These are phyloP conservation scores for Coregonus clupeaformis DNA, from an alignment of 2,113 vertebrate genomes.

Conservation along the genomic window DNA sequence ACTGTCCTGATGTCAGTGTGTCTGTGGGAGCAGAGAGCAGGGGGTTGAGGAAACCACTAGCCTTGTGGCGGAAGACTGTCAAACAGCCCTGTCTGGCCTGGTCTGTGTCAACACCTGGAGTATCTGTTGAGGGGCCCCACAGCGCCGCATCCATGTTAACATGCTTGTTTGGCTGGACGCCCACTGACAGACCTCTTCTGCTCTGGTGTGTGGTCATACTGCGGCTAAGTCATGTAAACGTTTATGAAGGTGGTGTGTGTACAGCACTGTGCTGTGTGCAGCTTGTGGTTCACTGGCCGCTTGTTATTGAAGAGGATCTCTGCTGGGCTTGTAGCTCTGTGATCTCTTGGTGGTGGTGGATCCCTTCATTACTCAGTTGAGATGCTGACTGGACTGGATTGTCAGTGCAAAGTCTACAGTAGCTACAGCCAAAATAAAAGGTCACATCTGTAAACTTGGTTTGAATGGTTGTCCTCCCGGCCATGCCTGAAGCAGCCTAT, in stretches of 20 bases:
- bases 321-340: too few species aligned
- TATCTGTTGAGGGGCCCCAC: not conserved
- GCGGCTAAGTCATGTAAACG: not conserved
- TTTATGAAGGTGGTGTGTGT: conserved; percentile 23
- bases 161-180: not conserved
- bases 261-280: too few species aligned
- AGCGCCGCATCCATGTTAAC: not conserved
- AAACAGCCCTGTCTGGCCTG: not conserved
- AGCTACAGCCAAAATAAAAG: too few species aligned
- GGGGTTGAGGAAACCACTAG: not conserved
- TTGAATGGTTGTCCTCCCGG: too few species aligned
- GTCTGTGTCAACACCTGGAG: not conserved
- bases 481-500: too few species aligned
- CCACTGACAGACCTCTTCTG: not conserved
- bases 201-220: not conserved
- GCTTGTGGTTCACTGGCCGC: too few species aligned
- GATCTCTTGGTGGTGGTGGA: too few species aligned
- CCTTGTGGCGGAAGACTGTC: not conserved
- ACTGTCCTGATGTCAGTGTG: not conserved
- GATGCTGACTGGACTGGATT: too few species aligned
- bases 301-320: too few species aligned
- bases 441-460: too few species aligned
- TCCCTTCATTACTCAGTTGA: too few species aligned
- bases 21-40: not conserved
- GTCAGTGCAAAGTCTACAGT: too few species aligned